Percentiles rank a stretch among this genome's conserved stretches.
phyloP scores from a whole-genome alignment of 2,113 vertebrate genomes.

The Cryptotis parvus region DNA sequence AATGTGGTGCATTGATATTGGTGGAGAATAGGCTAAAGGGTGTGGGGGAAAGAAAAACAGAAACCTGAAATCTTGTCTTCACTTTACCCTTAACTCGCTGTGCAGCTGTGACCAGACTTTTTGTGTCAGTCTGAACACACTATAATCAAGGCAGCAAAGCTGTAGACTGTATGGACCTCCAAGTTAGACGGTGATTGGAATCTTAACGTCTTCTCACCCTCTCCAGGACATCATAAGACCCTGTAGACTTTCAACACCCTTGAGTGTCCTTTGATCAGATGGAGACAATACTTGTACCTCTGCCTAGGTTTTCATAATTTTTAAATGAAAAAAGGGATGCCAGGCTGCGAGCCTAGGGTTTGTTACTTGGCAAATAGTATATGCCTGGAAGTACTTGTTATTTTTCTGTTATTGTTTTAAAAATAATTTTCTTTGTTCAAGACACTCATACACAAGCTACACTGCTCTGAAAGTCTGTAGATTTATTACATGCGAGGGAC shows the following conservation, averaged over 20 bases:
- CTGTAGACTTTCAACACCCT: neutral
- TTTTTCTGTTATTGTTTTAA: constrained; percentile 26
- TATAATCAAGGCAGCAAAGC: rapidly evolving
- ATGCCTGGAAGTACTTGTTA: neutral
- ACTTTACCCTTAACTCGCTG: too few species aligned
- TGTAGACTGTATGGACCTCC: neutral
- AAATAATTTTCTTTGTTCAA: constrained; percentile 19
- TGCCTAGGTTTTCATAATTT: neutral
- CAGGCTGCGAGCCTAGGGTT: neutral
- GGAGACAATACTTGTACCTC: neutral
- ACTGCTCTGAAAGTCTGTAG: constrained; percentile 3
- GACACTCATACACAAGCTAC: constrained; percentile 25
- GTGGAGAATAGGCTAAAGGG: too few species aligned
- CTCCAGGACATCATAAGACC: neutral
- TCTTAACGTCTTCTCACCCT: neutral
- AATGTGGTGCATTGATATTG: neutral
- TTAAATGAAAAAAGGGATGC: neutral
- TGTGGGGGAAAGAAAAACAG: too few species aligned
- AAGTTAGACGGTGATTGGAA: neutral
- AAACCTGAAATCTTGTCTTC: too few species aligned
- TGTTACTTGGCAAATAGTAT: neutral
- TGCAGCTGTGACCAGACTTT: too few species aligned
- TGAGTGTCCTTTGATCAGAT: neutral
- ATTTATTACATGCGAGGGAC: constrained; percentile 46
- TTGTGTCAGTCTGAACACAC: neutral